A percentile compares a stretch with the other conserved stretches of the same genome.
Evolutionary conservation across 2,888 invertebrate species (phyloP).

Genomic region (Syritta pipiens): DNA sequence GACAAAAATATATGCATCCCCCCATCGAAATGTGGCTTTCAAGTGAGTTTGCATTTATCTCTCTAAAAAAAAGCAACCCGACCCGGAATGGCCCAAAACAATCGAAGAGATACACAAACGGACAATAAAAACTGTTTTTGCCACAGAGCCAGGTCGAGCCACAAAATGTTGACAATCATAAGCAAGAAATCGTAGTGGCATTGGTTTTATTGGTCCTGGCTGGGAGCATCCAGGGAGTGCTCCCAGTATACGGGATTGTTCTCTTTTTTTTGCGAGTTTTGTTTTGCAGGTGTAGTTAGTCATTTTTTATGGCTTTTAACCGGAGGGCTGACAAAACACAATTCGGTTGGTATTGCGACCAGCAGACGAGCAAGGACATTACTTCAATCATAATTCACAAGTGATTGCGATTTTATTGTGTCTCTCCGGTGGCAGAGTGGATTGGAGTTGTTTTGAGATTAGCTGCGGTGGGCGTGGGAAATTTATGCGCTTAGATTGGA

Average conservation of each 20-base stretch:
- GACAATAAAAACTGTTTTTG: background rate
- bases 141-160: constrained; percentile 6
- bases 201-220: constrained; percentile 61
- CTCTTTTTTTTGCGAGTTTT: constrained; percentile 21
- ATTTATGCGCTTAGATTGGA: constrained; percentile 45
- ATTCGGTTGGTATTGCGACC: constrained; percentile 42
- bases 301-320: constrained; percentile 64
- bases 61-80: constrained; percentile 4
- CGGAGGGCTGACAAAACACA: constrained; percentile 29
- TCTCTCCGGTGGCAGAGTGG: constrained; percentile 12
- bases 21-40: background rate
- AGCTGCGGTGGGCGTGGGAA: background rate
- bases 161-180: constrained; percentile 60
- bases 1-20: background rate
- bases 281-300: constrained; percentile 67
- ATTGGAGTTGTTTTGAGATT: constrained; percentile 29
- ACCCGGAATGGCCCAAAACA: constrained; percentile 51
- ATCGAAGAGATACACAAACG: no score
- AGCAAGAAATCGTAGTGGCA: constrained; percentile 61
- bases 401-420: constrained; percentile 68
- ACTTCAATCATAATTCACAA: constrained; percentile 67
- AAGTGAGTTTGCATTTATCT: constrained; percentile 62
- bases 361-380: constrained; percentile 62
- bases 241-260: constrained; percentile 54
- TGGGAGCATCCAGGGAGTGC: constrained; percentile 32